Conservation (phyloP, 37 sponge, comb jelly and placozoan genomes). For the Hormiphora californensis region DNA sequence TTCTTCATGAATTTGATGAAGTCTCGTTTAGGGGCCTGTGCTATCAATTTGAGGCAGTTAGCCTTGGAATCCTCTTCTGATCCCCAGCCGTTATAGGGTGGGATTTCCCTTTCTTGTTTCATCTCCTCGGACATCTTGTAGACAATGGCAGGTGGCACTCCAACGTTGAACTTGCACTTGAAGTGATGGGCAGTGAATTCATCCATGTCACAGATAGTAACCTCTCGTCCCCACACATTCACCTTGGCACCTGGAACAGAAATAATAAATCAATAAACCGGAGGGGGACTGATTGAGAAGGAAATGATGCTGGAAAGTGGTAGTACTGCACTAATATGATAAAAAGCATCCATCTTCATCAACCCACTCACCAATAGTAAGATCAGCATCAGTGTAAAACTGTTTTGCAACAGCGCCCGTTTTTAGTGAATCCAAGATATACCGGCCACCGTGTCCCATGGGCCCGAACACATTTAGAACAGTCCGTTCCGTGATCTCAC, state of each 20-base stretch:
- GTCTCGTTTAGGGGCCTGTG: constrained; percentile 89
- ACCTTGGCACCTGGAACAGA: constrained; percentile 63
- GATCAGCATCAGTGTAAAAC: constrained; percentile 80
- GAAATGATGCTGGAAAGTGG: too few relatives aligned
- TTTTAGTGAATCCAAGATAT: constrained; percentile 85
- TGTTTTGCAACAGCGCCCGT: constrained; percentile 81
- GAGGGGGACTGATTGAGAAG: too few relatives aligned
- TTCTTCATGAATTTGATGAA: constrained; percentile 91
- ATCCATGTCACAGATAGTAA: constrained; percentile 86
- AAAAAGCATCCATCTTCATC: too few relatives aligned
- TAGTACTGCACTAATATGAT: too few relatives aligned
- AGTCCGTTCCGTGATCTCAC: constrained; percentile 79
- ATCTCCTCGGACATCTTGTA: background rate
- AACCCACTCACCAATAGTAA: constrained; percentile 60
- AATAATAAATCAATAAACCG: too few relatives aligned
- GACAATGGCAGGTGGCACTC: constrained; percentile 56
- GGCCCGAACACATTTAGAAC: constrained; percentile 98
- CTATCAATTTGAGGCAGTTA: constrained; percentile 82
- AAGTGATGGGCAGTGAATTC: constrained; percentile 90
- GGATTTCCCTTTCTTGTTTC: constrained; percentile 56
- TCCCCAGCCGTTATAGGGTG: constrained; percentile 93
- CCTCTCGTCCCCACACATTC: constrained; percentile 85
- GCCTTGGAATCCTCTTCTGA: constrained; percentile 87
- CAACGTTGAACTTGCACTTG: constrained; percentile 77
- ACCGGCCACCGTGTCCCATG: constrained; percentile 86